Percentiles rank a stretch among this genome's conserved stretches.
Conservation (phyloP, 1,140 invertebrate genomes). For the Monomorium pharaonis region DNA sequence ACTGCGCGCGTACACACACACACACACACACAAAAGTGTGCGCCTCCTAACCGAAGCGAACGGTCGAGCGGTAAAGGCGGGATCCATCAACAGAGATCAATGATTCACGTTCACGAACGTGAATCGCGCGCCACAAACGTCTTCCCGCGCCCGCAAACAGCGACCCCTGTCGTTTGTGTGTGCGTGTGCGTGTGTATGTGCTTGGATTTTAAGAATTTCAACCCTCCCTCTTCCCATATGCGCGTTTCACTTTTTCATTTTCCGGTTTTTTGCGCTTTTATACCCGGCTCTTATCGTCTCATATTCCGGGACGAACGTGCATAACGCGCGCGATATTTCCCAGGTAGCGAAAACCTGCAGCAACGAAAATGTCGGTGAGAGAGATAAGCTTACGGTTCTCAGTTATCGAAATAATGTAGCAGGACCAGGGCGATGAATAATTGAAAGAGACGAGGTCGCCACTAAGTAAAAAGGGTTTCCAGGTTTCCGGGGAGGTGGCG, state of each 20-base stretch:
- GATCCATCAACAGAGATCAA: conserved; percentile 45
- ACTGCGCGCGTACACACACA: conserved; percentile 2
- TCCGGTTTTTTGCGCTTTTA: conserved; percentile 12
- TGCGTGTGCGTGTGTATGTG: neutral
- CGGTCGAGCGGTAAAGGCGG: neutral
- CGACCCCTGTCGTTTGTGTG: too few species aligned
- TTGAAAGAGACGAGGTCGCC: neutral
- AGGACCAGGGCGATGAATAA: neutral
- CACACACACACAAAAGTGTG: neutral
- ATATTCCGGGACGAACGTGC: conserved; percentile 16
- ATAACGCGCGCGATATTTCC: conserved; percentile 13
- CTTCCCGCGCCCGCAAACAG: conserved; percentile 8
- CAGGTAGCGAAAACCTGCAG: neutral
- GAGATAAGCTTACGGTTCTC: neutral
- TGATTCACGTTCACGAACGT: conserved; percentile 11
- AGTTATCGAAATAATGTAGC: neutral
- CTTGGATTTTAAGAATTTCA: conserved; percentile 31
- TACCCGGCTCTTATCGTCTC: conserved; percentile 23
- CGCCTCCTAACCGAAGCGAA: neutral
- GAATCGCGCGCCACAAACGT: neutral
- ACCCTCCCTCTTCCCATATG: neutral
- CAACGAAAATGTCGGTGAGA: neutral
- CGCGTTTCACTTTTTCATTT: conserved; percentile 24
- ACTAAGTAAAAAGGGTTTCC: too few species aligned
- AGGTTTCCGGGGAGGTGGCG: neutral